Base-by-base conservation (phyloP, 2,797 vertebrate genomes). In the Ctenochaetus hawaiiensis region DNA sequence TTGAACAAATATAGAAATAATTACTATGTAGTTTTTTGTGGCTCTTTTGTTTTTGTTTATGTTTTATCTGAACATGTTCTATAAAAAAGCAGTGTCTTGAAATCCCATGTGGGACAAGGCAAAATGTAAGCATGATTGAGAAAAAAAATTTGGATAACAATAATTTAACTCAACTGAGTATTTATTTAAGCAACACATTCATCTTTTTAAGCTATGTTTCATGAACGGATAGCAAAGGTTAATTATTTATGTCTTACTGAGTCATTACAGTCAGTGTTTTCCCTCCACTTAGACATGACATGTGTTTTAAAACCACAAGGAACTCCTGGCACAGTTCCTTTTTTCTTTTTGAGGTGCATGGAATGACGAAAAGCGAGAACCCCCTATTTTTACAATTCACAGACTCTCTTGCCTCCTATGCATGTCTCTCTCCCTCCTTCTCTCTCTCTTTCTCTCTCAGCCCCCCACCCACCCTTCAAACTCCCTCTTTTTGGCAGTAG, bases 401-500 rank as follows among this genome's bases (percentile, higher is more conserved):
- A 74, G 34, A 72, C 68, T 60, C 59, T 53, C 59, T 49, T 72
- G 16, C 59, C 45, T 64, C 53, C 64, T 26, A 51, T 65, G 47
- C 63, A 67, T 74, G 41, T 43, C 63, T 34, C 62, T 45, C 16
- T 20, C 49, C 22, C 66, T n/a, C 45, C 65, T 34, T 5, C 43
- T 44, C 22, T 44, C 39, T 22, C 48, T 30, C 64, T n/a, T 47
- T 68, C 41, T 5, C 43, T 67, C 57, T 34, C 30, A 60, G 51
- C 11, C 57, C 66, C 47, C 71, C 56, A 59, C 63, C 78, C 72
- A 67, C 69, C 52, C 58, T 53, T 23, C 67, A 82, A 82, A 62
- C 64, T 84, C 69, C 52, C 63, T 89, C 57, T 20, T 89, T 83
- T 92, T 94, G 94, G 95, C 95, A 95, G 88, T 53, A 82, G 45